Base-by-base conservation (phyloP, 2,888 invertebrate genomes). In the Mycalesis mineus region DNA sequence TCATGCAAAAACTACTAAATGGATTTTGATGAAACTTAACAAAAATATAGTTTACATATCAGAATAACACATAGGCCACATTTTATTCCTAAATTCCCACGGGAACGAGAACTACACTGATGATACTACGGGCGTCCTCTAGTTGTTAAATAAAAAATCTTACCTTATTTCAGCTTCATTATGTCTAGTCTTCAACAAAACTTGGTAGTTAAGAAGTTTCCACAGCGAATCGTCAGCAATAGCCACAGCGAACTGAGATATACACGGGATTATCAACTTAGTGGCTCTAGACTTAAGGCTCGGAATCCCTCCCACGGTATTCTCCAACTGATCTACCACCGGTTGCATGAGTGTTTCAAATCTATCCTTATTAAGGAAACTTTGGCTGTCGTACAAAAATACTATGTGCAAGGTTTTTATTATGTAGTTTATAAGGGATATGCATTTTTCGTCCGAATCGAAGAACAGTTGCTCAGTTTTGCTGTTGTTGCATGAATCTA, bases 121-220 rank as follows among this genome's bases (percentile, higher is more conserved):
- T n/a, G n/a, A n/a, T n/a, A n/a, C n/a, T n/a, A n/a, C n/a, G n/a
- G n/a, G n/a, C n/a, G n/a, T n/a, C n/a, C n/a, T n/a, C n/a, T n/a
- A n/a, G n/a, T n/a, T n/a, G n/a, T n/a, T n/a, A n/a, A n/a, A n/a
- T n/a, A n/a, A n/a, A n/a, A n/a, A n/a, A 22, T 33, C 8, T 69
- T 58, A 90, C 90, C 92, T 90, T 63, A 97, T 95, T 75, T 93
- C 92, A 0, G 95, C 91, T 60, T 93, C 92, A 65, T 92, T 91
- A 70, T 95, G 94, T 61, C 97, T 92, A 0, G 97, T 96, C 87
- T 98, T 98, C 64, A 97, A 88, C 55, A 98, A 83, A 63, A 97
- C 93, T 77, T 97, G 96, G 79, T 97, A 97, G 76, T 97, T 97
- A 62, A 98, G 85, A 68, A 95, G 92, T 75, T 97, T 97, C 95